These are phyloP conservation scores for Micrasema longulum DNA, from an alignment of 1,140 invertebrate genomes.

Conservation along the genomic window DNA sequence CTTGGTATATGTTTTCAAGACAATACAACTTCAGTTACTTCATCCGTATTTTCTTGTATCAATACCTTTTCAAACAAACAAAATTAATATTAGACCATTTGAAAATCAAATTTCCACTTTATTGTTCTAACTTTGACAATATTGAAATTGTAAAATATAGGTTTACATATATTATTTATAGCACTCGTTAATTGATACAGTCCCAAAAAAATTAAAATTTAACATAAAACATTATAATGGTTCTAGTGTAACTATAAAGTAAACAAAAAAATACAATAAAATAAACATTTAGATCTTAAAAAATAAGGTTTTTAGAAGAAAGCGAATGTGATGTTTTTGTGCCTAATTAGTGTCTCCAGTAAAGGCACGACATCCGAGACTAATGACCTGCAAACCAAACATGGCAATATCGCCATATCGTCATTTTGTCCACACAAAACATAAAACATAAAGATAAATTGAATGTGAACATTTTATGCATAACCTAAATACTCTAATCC, in stretches of 20 bases:
- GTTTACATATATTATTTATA: no score
- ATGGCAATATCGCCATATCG: constrained; percentile 52
- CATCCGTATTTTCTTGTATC: constrained; percentile 71
- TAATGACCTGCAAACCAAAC: constrained; percentile 70
- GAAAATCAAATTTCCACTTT: constrained; percentile 41
- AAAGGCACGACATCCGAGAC: constrained; percentile 59
- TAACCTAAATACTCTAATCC: no score
- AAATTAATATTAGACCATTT: constrained; percentile 70
- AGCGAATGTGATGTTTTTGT: constrained; percentile 12
- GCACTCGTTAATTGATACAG: no score
- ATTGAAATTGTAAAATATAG: no score
- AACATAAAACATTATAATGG: no score
- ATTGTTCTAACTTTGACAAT: neutral
- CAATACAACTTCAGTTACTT: constrained; percentile 62
- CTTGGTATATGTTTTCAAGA: constrained; percentile 51
- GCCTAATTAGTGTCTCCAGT: constrained; percentile 17
- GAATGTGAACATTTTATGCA: no score
- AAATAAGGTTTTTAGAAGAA: constrained; percentile 4
- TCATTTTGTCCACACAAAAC: constrained; percentile 45
- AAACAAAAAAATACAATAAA: neutral
- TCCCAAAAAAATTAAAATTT: no score
- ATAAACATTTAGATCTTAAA: constrained; percentile 21
- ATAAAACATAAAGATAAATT: constrained; percentile 7
- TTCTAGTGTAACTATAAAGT: no score
- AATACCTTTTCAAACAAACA: constrained; percentile 71